Percentiles rank a stretch among this genome's conserved stretches.
Evolutionary conservation across 2,888 invertebrate genomes (phyloP).

Genomic region (Drosophila helvetica): DNA sequence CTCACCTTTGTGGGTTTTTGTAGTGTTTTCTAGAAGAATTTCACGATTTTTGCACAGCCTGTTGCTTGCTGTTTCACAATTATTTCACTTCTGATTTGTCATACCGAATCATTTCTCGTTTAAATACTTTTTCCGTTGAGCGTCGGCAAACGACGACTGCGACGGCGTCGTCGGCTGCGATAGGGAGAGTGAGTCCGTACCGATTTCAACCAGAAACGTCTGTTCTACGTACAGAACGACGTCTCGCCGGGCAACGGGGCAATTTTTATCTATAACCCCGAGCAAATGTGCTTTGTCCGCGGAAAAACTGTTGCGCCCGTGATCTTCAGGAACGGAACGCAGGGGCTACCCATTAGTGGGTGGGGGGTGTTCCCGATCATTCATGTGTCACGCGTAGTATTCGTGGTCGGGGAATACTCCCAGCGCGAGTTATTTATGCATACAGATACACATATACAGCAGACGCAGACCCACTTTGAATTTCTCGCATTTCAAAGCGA

Average conservation of each 20-base stretch:
- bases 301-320: conserved; percentile 22
- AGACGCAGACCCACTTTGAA: conserved; percentile 26
- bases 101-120: conserved; percentile 66
- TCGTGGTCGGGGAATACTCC: conserved; percentile 73
- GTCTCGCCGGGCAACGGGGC: conserved; percentile 13
- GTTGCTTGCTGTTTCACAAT: conserved; percentile 59
- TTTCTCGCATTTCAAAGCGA: conserved; percentile 21
- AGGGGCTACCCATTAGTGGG: conserved; percentile 30
- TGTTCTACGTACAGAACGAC: conserved; percentile 26
- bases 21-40: conserved; percentile 6
- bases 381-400: conserved; percentile 56
- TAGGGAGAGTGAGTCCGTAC: conserved; percentile 23
- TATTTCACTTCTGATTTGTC: conserved; percentile 73
- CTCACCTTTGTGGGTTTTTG: conserved; percentile 23
- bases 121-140: conserved; percentile 61
- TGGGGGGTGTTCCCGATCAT: conserved; percentile 9
- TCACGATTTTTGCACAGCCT: conserved; percentile 17
- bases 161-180: conserved; percentile 22
- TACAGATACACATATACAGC: conserved; percentile 16
- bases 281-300: neutral
- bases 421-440: conserved; percentile 30
- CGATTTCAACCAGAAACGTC: conserved; percentile 52
- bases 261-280: conserved; percentile 27
- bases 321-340: conserved; percentile 36
- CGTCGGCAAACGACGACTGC: neutral